Base-by-base conservation (phyloP, 2,888 invertebrate genomes). In the Scaptodrosophila latifasciaeformis region DNA sequence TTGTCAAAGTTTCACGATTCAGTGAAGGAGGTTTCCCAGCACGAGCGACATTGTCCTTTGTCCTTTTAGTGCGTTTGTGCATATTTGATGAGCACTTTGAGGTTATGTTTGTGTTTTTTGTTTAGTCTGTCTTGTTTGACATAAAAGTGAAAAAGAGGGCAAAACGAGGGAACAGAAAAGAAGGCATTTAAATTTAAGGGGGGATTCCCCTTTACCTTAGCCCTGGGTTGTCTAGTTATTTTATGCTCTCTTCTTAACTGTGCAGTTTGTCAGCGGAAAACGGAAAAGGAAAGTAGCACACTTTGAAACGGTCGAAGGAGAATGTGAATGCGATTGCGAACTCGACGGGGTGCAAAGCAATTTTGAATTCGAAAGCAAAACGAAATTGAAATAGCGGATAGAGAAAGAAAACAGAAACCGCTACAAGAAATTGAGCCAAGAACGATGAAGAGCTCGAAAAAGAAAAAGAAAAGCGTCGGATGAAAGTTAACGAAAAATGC, bases 401-500 rank as follows among this genome's bases (percentile, higher is more conserved):
- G n/a, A 34, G 34, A 12, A 34, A 48, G 43, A 59, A 63, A 55
- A 35, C 15, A 52, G 17, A 54, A 37, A 51, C 3, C 7, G 18
- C 21, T 37, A 21, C 39, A 34, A n/a, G 54, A 52, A 34, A 51
- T n/a, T n/a, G n/a, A n/a, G n/a, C n/a, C 2, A 51, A 49, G 62
- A 12, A 19, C 9, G 21, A 47, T 24, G 39, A 18, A 19, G 21
- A 55, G 42, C n/a, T n/a, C n/a, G n/a, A n/a, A n/a, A n/a, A n/a
- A n/a, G n/a, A n/a, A 45, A 31, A n/a, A 29, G n/a, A 44, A 1
- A 44, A 34, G 15, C n/a, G 34, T 29, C 13, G 56, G 56, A 61
- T 61, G 55, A 62, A 64, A 65, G 59, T 59, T 56, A 63, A 62
- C 58, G 59, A 60, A 77, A 72, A 76, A 74, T 66, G 80, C 61